phyloP scores from a whole-genome alignment of 2,888 invertebrate species.

The Bombyx huttoni region DNA sequence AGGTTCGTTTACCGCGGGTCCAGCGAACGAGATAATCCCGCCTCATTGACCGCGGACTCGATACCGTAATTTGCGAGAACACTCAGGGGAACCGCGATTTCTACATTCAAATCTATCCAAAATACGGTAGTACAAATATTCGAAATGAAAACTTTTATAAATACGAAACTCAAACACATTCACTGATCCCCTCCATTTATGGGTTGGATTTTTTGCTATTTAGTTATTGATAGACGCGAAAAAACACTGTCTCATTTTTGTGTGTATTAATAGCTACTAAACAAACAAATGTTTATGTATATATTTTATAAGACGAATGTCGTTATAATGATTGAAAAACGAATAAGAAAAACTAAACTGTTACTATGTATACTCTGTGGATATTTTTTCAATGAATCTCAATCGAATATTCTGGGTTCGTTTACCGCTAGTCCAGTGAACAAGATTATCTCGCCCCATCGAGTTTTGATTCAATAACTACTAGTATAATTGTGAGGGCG shows the following conservation, averaged over 20 bases:
- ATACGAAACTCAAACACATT: too few species aligned
- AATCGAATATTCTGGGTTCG: slow-evolving; percentile 7
- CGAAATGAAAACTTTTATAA: too few species aligned
- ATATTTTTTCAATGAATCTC: slow-evolving; percentile 12
- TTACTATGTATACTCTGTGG: neutral
- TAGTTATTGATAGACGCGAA: too few species aligned
- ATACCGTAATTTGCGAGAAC: slow-evolving; percentile 6
- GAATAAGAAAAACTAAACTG: neutral
- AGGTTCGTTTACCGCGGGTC: slow-evolving; percentile 14
- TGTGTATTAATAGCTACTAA: too few species aligned
- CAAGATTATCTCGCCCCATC: slow-evolving; percentile 18
- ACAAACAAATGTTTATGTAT: too few species aligned
- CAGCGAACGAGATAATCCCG: slow-evolving; percentile 18
- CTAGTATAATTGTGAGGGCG: neutral
- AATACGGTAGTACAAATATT: too few species aligned
- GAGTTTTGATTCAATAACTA: slow-evolving; percentile 15
- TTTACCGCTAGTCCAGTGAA: slow-evolving; percentile 15
- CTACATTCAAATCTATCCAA: neutral
- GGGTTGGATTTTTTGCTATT: too few species aligned
- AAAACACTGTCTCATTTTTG: too few species aligned
- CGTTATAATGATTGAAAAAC: too few species aligned
- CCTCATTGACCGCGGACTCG: slow-evolving; percentile 17
- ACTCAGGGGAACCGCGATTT: neutral
- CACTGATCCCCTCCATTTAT: too few species aligned
- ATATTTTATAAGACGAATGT: too few species aligned